These are phyloP conservation scores for Channallabes apus DNA, from an alignment of 2,797 vertebrate genomes.

Conservation along the genomic window DNA sequence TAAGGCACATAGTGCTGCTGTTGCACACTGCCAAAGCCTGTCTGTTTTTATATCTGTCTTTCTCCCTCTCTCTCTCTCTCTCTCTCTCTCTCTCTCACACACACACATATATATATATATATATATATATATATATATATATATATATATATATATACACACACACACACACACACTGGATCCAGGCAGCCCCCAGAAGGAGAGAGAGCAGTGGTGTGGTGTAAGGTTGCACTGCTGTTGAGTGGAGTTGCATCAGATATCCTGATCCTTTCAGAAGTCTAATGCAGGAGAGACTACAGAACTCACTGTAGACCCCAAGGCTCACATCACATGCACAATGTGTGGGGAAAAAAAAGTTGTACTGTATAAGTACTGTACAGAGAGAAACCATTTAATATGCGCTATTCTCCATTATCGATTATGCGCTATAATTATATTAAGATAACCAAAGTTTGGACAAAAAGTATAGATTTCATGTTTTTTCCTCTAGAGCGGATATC, in stretches of 20 bases:
- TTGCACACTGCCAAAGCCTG: slow-evolving; percentile 21
- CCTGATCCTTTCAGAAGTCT: slow-evolving; percentile 34
- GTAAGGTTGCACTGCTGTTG: slow-evolving; percentile 39
- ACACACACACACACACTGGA: background rate
- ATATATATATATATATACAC: too few relatives aligned
- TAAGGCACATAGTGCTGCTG: slow-evolving; percentile 24
- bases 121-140: too few relatives aligned
- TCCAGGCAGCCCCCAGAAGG: slow-evolving; percentile 3
- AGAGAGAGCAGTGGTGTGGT: background rate
- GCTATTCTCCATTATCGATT: background rate
- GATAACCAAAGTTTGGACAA: background rate
- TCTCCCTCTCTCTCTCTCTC: slow-evolving; percentile 18
- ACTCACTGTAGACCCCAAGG: background rate
- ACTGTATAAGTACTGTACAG: background rate
- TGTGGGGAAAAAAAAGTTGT: background rate
- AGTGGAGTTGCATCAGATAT: slow-evolving; percentile 44
- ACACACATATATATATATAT: too few relatives aligned
- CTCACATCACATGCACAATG: slow-evolving; percentile 1
- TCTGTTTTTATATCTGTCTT: slow-evolving; percentile 26
- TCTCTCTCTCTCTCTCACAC: too few relatives aligned
- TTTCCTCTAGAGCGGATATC: too few relatives aligned
- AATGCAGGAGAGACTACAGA: slow-evolving; percentile 6
- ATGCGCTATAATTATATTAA: background rate
- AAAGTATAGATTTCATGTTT: background rate
- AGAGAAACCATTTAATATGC: background rate